phyloP scores from a whole-genome alignment of 2,888 invertebrate species.

The Microdon myrmicae region DNA sequence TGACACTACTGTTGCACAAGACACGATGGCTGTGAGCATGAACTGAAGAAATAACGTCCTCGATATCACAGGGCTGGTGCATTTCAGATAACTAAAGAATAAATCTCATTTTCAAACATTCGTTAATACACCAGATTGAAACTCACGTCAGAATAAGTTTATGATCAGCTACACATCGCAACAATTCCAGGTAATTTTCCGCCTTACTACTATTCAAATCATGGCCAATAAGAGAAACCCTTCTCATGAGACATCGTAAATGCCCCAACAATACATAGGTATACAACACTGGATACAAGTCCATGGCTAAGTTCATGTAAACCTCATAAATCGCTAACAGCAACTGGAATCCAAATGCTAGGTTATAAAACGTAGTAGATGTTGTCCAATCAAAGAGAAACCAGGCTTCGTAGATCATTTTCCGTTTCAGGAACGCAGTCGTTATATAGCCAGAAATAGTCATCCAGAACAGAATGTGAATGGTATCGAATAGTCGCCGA shows the following conservation, averaged over 20 bases:
- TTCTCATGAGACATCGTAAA: slow-evolving; percentile 38
- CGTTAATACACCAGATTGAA: not conserved
- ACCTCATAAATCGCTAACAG: slow-evolving; percentile 23
- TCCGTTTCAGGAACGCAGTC: no score
- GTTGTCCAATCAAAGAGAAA: slow-evolving; percentile 29
- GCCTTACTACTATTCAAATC: not conserved
- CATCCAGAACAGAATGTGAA: no score
- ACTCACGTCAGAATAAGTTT: slow-evolving; percentile 52
- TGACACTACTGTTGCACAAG: slow-evolving; percentile 53
- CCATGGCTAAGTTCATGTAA: slow-evolving; percentile 48
- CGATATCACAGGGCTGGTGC: slow-evolving; percentile 51
- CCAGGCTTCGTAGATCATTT: no score
- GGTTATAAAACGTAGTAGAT: slow-evolving; percentile 13
- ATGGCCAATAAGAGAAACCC: slow-evolving; percentile 53
- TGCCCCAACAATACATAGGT: slow-evolving; percentile 51
- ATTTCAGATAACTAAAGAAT: slow-evolving; percentile 53
- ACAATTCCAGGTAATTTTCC: slow-evolving; percentile 51
- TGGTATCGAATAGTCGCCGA: no score
- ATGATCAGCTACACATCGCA: slow-evolving; percentile 53
- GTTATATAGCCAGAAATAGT: no score
- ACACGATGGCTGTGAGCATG: slow-evolving; percentile 45
- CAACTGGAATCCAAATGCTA: slow-evolving; percentile 43
- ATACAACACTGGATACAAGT: slow-evolving; percentile 53
- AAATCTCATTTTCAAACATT: no score
- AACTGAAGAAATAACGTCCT: slow-evolving; percentile 54